Base-by-base conservation (phyloP, 2,888 invertebrate species). In the Eupithecia subfuscata region DNA sequence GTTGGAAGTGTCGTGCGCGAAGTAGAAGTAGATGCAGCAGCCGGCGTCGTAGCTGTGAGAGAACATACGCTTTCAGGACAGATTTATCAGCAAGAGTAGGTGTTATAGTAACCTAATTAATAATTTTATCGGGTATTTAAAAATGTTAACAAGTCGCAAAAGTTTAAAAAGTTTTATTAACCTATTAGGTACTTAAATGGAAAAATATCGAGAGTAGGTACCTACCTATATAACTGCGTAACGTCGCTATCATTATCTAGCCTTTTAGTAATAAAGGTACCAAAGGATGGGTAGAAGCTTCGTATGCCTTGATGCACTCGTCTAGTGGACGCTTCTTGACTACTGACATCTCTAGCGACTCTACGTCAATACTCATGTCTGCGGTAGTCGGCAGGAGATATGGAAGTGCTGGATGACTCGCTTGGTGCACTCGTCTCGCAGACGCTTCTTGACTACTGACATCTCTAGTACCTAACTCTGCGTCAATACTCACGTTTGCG, bases 1-100 rank as follows among this genome's bases (percentile, higher is more conserved):
- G 22, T 95, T 95, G 0, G 87, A 86, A 79, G 96, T 96, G 88
- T 97, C 97, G 92, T 98, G 97, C 56, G 97, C 97, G 95, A 99
- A 98, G 95, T 99, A 98, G 93, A 98, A 98, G 89, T 99, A 99
- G 70, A 99, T 97, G 88, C 99, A 99, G 84, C 99, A 99, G 0
- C 99, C 99, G 0, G 98, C 97, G 88, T 99, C 99, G 89, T 99
- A 99, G 0, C 95, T 95, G 84, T 0, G 83, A 84, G 30, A 65
- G 40, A 60, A 73, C 16, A 64, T 64, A 2, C 25, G 5, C 25
- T 60, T 60, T 22, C 12, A 22, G 11, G 56, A 60, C 12, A 18
- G 37, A 7, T 37, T 34, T 45, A 40, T 5, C 2, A 7, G 7
- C n/a, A n/a, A n/a, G n/a, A n/a, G n/a, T n/a, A n/a, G n/a, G n/a